Base-by-base conservation (phyloP, 2,888 invertebrate genomes). In the Sclerodermus sp. region DNA sequence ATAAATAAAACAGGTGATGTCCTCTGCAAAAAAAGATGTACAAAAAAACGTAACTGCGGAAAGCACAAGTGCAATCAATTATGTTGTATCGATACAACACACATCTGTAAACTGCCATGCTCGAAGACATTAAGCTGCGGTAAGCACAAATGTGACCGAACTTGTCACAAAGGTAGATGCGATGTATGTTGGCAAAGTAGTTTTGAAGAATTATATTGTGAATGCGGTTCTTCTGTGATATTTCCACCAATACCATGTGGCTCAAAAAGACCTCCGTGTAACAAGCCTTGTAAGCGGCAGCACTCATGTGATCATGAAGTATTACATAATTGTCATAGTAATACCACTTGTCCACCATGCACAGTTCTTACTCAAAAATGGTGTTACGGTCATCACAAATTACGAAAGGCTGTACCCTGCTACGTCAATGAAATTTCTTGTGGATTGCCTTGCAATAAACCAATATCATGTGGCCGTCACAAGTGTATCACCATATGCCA, bases 211-310 rank as follows among this genome's bases (percentile, higher is more conserved):
- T 80, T 97, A 44, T 85, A 85, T 15, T 98, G 98, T 76, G 90
- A 90, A 73, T 98, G 98, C 78, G 96, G 97, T 6, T 83, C 85
- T 0, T 86, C 89, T 59, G 91, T 95, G 29, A 79, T 91, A 46
- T 88, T 89, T 74, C 97, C 98, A 1, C 98, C 98, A 0, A 87
- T 98, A 43, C 87, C 92, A 0, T 98, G 98, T 78, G 97, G 97
- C 14, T 90, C 93, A 0, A 86, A 87, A 53, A 88, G 89, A 2
- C 97, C 97, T 0, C 79, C 83, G 2, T 98, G 98, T 80, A 79
- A 80, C 39, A 83, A 85, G 14, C 87, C 88, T 0, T 98, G 97
- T 77, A 82, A 85, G 0, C 84, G 93, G 41, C 72, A 78, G 29
- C 91, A 96, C 60, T 62, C 85, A 0, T 97, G 97, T 79, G 83